Conservation (phyloP, 2,113 vertebrate genomes). For the Peucedramus taeniatus region DNA sequence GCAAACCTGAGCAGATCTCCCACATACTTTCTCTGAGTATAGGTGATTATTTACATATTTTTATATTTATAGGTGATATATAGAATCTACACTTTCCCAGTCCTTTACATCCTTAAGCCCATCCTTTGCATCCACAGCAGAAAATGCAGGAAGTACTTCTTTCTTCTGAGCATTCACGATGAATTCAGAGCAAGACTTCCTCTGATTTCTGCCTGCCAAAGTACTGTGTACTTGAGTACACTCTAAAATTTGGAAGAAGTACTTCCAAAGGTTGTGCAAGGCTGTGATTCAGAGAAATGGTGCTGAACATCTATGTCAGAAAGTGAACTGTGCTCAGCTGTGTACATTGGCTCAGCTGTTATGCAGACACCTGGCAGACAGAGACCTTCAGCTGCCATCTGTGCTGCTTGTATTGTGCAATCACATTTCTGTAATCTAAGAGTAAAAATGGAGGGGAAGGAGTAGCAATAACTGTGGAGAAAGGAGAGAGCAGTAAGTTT, state of each 20-base stretch:
- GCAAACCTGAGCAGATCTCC: background rate
- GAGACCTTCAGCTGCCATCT: slow-evolving; percentile 50
- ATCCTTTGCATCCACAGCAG: background rate
- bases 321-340: slow-evolving; percentile 39
- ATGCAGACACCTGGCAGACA: slow-evolving; percentile 35
- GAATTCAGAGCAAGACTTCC: background rate
- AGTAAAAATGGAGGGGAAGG: slow-evolving; percentile 26
- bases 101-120: background rate
- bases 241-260: background rate
- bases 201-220: background rate
- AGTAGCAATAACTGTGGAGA: slow-evolving; percentile 16
- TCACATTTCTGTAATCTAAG: slow-evolving; percentile 18
- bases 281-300: background rate
- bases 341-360: slow-evolving; percentile 28
- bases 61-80: background rate
- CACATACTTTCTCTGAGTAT: background rate
- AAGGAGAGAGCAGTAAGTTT: slow-evolving; percentile 34
- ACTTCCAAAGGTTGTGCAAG: background rate
- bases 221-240: background rate
- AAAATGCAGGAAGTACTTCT: background rate
- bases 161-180: background rate
- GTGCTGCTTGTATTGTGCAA: slow-evolving; percentile 35
- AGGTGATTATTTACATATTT: background rate
- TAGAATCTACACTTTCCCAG: background rate
- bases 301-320: background rate